These are phyloP conservation scores for Sebastes minor DNA, from an alignment of 2,797 vertebrate genomes.

Conservation along the genomic window DNA sequence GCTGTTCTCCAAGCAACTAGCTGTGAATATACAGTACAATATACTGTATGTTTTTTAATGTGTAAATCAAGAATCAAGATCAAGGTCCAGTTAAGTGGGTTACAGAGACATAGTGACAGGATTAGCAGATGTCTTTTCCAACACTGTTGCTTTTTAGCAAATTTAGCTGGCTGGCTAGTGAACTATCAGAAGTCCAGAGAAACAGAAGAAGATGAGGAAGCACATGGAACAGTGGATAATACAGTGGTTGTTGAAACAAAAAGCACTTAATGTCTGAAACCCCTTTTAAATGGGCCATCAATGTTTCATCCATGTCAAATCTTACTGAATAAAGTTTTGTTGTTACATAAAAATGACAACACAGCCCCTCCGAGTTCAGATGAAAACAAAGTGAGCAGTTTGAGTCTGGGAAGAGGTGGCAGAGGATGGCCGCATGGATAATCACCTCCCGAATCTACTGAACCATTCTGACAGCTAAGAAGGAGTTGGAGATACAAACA, in stretches of 20 bases:
- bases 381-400: slow-evolving; percentile 19
- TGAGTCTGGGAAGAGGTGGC: slow-evolving; percentile 18
- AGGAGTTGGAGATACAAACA: slow-evolving; percentile 33
- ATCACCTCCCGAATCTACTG: slow-evolving; percentile 26
- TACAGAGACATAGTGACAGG: not conserved
- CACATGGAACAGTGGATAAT: not conserved
- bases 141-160: not conserved
- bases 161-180: not conserved
- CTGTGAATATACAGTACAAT: not conserved
- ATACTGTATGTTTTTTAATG: not conserved
- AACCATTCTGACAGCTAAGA: slow-evolving; percentile 41
- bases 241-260: not conserved
- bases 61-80: not conserved
- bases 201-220: not conserved
- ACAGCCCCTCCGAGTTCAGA: not conserved
- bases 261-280: not conserved
- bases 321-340: not conserved
- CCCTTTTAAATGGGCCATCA: not conserved
- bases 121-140: not conserved
- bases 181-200: not conserved
- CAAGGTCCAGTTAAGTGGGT: not conserved
- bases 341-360: not conserved
- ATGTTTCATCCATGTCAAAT: not conserved
- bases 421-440: slow-evolving; percentile 20
- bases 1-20: not conserved